A percentile compares a stretch with the other conserved stretches of the same genome.
These are phyloP conservation scores for Deladenus siricidicola DNA, from an alignment of 2,888 invertebrate genomes.

Conservation along the genomic window DNA sequence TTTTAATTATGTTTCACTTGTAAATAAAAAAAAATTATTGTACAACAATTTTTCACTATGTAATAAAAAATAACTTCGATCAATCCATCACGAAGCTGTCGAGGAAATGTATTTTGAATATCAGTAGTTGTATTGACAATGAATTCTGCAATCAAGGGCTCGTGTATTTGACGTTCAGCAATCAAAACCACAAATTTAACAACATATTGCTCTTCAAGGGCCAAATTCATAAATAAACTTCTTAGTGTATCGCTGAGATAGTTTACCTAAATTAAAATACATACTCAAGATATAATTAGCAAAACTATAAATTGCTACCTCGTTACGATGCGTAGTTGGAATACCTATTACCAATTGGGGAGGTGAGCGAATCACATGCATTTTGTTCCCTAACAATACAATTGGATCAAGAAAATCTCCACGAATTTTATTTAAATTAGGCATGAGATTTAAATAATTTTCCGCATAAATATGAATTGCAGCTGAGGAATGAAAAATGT, in stretches of 20 bases:
- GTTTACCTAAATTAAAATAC: slow-evolving; percentile 12
- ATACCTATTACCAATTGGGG: slow-evolving; percentile 22
- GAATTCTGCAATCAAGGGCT: slow-evolving; percentile 5
- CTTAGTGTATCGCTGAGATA: slow-evolving; percentile 18
- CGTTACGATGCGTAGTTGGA: slow-evolving; percentile 18
- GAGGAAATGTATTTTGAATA: slow-evolving; percentile 6
- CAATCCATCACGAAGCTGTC: slow-evolving; percentile 14
- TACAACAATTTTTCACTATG: neutral
- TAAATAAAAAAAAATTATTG: no score
- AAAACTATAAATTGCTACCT: slow-evolving; percentile 12
- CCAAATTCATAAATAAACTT: slow-evolving; percentile 52
- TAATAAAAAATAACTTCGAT: slow-evolving; percentile 21
- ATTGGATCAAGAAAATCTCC: neutral
- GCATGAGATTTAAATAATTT: no score
- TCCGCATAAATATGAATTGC: no score
- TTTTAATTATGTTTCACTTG: no score
- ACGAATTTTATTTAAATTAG: neutral
- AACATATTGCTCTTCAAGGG: slow-evolving; percentile 50
- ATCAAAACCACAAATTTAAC: slow-evolving; percentile 52
- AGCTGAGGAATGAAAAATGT: no score
- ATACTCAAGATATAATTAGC: slow-evolving; percentile 1
- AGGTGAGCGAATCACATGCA: slow-evolving; percentile 24
- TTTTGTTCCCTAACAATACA: slow-evolving; percentile 10
- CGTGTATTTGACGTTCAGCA: slow-evolving; percentile 35
- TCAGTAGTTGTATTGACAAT: slow-evolving; percentile 3